A percentile compares a stretch with the other conserved stretches of the same genome.
Conservation (phyloP, 2,113 vertebrate genomes). For the Falco punctatus region DNA sequence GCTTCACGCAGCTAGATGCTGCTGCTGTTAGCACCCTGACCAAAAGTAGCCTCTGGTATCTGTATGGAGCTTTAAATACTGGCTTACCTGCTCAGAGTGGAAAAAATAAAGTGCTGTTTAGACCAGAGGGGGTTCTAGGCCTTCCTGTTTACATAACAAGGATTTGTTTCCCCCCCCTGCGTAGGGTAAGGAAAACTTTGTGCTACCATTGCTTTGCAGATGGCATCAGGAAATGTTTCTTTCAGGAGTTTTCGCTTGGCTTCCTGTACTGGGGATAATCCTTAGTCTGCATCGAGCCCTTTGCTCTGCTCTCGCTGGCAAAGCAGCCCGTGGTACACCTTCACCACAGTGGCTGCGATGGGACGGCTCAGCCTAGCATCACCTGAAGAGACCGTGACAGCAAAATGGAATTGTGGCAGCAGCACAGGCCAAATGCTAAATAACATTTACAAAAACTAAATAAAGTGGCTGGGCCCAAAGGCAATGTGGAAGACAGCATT, state of each 20-base stretch:
- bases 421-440: neutral
- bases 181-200: neutral
- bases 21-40: neutral
- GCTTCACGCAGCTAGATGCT: neutral
- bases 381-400: neutral
- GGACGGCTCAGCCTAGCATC: neutral
- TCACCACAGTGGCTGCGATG: neutral
- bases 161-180: neutral
- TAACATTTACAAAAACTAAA: neutral
- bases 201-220: neutral
- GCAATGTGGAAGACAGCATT: neutral
- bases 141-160: neutral
- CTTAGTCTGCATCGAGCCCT: neutral
- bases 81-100: neutral
- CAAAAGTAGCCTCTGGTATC: neutral
- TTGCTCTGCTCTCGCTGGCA: neutral
- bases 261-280: neutral
- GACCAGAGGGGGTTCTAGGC: neutral
- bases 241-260: neutral
- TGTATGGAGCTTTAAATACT: neutral
- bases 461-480: neutral
- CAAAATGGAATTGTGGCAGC: neutral
- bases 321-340: neutral
- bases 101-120: neutral
- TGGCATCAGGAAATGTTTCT: neutral